Percentiles rank a stretch among this genome's conserved stretches.
These are phyloP conservation scores for Endotricha flammealis DNA, from an alignment of 2,888 invertebrate genomes.

Conservation along the genomic window DNA sequence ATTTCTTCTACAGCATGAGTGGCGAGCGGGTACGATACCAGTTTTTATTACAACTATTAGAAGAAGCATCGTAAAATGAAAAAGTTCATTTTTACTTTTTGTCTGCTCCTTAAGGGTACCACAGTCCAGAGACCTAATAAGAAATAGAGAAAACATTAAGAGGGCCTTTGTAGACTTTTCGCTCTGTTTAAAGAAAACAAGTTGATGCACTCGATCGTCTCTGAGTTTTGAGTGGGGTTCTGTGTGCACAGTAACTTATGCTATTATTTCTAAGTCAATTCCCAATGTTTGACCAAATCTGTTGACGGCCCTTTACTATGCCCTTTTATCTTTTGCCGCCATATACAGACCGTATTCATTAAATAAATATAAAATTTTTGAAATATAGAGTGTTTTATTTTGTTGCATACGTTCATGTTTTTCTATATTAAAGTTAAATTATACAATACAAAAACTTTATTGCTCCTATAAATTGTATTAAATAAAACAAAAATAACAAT, in stretches of 20 bases:
- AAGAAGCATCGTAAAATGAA: too few relatives aligned
- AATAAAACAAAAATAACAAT: too few relatives aligned
- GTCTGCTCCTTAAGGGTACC: too few relatives aligned
- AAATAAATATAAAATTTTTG: constrained; percentile 38
- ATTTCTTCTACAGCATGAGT: too few relatives aligned
- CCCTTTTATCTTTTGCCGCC: constrained; percentile 68
- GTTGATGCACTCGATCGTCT: constrained; percentile 63
- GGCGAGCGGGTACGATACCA: too few relatives aligned
- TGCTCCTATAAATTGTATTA: too few relatives aligned
- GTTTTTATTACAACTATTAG: too few relatives aligned
- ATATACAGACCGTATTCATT: constrained; percentile 45
- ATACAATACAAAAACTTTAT: too few relatives aligned
- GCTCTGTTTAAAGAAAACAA: constrained; percentile 71
- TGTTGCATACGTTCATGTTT: constrained; percentile 22
- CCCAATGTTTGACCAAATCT: constrained; percentile 70
- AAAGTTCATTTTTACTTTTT: too few relatives aligned
- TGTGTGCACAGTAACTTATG: constrained; percentile 69
- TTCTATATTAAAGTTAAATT: too few relatives aligned
- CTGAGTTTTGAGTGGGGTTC: constrained; percentile 60
- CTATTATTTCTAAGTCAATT: constrained; percentile 74
- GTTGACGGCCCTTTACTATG: constrained; percentile 49
- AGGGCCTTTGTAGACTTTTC: constrained; percentile 37
- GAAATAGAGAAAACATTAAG: constrained; percentile 24
- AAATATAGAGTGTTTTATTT: constrained; percentile 32
- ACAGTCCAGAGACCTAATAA: constrained; percentile 9